Evolutionary conservation across 2,113 vertebrate genomes (phyloP).

Genomic region (Pholis gunnellus): DNA sequence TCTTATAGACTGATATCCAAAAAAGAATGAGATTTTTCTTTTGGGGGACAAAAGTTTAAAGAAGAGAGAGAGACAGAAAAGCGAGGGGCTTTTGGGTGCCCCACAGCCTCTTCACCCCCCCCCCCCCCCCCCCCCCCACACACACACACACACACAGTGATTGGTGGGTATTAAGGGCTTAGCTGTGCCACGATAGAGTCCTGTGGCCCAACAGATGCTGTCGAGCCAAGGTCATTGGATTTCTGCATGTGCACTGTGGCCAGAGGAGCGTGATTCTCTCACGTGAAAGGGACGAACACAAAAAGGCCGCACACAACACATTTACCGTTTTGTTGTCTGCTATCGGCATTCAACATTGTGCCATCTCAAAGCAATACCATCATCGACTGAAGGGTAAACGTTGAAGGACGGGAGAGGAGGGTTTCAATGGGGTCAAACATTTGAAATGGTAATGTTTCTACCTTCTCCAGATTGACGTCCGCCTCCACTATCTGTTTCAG

Average conservation of each 20-base stretch:
- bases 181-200: slow-evolving; percentile 50
- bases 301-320: neutral
- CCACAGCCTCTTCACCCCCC: neutral
- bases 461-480: slow-evolving; percentile 90
- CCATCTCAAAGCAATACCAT: neutral
- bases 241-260: slow-evolving; percentile 14
- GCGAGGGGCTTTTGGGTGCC: neutral
- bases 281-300: slow-evolving; percentile 14
- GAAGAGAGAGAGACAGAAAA: slow-evolving; percentile 23
- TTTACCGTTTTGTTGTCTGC: neutral
- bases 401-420: neutral
- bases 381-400: neutral
- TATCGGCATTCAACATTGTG: neutral
- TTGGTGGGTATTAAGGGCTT: slow-evolving; percentile 71
- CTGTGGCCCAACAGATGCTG: slow-evolving; percentile 36
- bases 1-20: neutral
- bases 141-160: neutral
- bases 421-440: neutral
- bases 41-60: neutral
- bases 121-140: slow-evolving; percentile 2
- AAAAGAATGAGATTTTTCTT: neutral
- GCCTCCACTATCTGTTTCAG: slow-evolving; percentile 89
- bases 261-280: slow-evolving; percentile 28
- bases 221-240: slow-evolving; percentile 70
- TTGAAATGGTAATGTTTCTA: slow-evolving; percentile 60